Conservation (phyloP, 2,888 invertebrate genomes). For the Melanargia galathea region DNA sequence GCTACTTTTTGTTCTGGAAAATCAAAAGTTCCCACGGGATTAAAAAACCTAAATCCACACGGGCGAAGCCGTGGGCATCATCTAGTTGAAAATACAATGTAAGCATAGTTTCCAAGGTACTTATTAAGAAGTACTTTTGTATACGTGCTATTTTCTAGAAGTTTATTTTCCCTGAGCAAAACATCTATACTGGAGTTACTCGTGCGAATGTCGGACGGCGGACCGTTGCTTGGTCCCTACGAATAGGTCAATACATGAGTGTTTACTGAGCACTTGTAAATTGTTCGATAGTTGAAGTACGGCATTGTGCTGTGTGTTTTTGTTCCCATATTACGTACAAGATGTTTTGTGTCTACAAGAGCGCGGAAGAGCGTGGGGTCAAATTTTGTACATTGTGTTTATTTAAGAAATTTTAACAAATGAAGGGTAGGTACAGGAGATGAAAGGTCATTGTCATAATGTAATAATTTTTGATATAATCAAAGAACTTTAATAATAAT, state of each 20-base stretch:
- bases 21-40: no score
- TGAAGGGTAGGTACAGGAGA: no score
- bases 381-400: neutral
- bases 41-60: no score
- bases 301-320: slow-evolving; percentile 40
- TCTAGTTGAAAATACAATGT: neutral
- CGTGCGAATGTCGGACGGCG: slow-evolving; percentile 33
- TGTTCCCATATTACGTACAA: slow-evolving; percentile 33
- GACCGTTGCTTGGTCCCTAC: slow-evolving; percentile 25
- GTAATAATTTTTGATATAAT: no score
- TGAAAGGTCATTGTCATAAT: no score
- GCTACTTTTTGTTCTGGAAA: no score
- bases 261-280: slow-evolving; percentile 40
- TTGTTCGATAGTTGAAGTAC: slow-evolving; percentile 35
- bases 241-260: slow-evolving; percentile 36
- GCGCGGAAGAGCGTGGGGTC: neutral
- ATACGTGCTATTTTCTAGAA: neutral
- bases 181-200: slow-evolving; percentile 16
- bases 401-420: neutral
- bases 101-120: neutral
- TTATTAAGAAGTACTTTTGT: neutral
- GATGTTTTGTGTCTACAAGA: slow-evolving; percentile 35
- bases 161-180: slow-evolving; percentile 19
- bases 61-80: no score
- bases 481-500: no score